Base-by-base conservation (phyloP, 2,888 invertebrate genomes). In the Liposcelis brunnea region DNA sequence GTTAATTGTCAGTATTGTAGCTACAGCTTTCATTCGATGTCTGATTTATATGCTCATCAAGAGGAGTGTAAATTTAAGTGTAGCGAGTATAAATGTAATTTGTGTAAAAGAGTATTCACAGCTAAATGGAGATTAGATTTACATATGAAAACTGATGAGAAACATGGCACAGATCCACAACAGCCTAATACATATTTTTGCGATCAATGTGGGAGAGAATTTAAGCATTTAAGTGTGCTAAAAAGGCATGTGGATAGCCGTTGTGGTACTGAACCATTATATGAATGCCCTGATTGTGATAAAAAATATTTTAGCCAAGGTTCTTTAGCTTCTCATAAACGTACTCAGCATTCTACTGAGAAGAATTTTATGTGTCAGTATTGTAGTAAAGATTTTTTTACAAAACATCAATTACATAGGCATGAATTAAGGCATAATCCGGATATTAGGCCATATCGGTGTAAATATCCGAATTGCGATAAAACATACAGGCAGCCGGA, bases 261-360 rank as follows among this genome's bases (percentile, higher is more conserved):
- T 15, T 35, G 35, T 10, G 35, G 35, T 6, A 35, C 35, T 7
- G 35, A 35, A 10, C 35, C 35, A 4, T 14, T 35, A 10, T 35
- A 40, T 11, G 4, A 21, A 6, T 40, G 40, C 19, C 19, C 40
- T 5, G 40, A 21, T n/a, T 40, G 40, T 18, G 40, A 40, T 21
- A 14, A 19, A n/a, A 40, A 40, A 21, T 40, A 40, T 21, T 19
- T 18, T 11, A 19, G 19, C 7, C 16, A 14, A 18, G 21, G 21
- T 6, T 21, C 19, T 40, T 19, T 40, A 18, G 16, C 19, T n/a
- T 12, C 15, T n/a, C 40, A 40, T 18, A 40, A 35, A 16, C 14
- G 35, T 7, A 14, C 14, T 35, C 35, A 35, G 10, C 35, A 35
- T 10, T 15, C 35, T 10, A 35, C 35, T 14, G 35, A 35, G 16